Evolutionary conservation across 64 coral and sea anemone species (phyloP), one percentile per base, ranked within the genome.

Genomic region (Trachythela sp.): DNA sequence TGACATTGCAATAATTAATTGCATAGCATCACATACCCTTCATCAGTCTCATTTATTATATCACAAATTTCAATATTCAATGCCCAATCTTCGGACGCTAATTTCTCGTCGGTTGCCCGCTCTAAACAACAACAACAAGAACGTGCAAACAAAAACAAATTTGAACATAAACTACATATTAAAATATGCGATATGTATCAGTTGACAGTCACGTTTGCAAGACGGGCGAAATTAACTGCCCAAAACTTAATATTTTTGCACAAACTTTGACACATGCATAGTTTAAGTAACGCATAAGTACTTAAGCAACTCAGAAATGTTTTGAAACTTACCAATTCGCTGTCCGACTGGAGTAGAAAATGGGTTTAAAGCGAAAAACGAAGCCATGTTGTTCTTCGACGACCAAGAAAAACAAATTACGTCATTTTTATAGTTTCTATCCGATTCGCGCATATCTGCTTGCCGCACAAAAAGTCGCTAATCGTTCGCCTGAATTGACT

Each of bases 31-130:
- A 75, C 93, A 85, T 67, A 99, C 96, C 96, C 96, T 60, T 99
- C 96, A 15, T 99, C 96, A 40, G 96, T 99, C 84, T 99, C 96
- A 72, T 99, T 99, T 84, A 99, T 99, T 27, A 99, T 89, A 91
- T 99, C 96, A 67, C 96, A 99, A 29, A 99, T 99, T 72, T 99
- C 96, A 83, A 99, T 94, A 70, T 99, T 99, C 31, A 94, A 90
- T n/a, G 96, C 92, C 96, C 96, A 99, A 72, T 99, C 96, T 93
- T 99, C 96, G 6, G 96, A 99, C 13, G 96, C 89, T 22, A 99
- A 89, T 17, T 85, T 88, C 15, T 91, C 94, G 86, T 99, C 96
- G 9, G 96, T 99, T 35, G 96, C 95, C 83, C 88, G 92, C 34
- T 99, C 96, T 99, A 83, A 36, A 39, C 0, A 72, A 91, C 68